These are phyloP conservation scores for Artemisiospiza belli DNA, from an alignment of 2,113 vertebrate genomes.

Conservation along the genomic window DNA sequence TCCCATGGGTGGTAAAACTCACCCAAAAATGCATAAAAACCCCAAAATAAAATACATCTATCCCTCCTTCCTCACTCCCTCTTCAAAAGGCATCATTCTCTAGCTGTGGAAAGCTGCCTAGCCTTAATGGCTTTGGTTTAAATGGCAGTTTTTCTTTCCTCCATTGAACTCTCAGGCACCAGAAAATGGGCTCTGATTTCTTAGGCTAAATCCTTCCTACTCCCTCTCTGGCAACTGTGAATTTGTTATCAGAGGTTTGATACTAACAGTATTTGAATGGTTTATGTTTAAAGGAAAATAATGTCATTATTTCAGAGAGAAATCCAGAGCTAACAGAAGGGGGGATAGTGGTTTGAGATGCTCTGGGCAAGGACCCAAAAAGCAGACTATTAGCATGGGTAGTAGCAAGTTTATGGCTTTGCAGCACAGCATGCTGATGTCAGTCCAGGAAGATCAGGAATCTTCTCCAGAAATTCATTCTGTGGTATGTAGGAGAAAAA, in stretches of 20 bases:
- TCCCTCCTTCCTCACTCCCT: not conserved
- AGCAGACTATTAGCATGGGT: not conserved
- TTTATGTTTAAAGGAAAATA: conserved; percentile 19
- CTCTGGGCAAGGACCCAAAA: not conserved
- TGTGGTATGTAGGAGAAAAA: not conserved
- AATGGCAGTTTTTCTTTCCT: not conserved
- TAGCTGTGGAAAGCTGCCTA: not conserved
- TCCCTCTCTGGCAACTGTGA: not conserved
- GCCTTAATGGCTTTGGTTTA: not conserved
- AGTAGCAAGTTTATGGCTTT: not conserved
- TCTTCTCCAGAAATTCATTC: not conserved
- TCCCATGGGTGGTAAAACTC: not conserved
- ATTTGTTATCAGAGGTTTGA: not conserved
- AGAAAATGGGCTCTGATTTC: not conserved
- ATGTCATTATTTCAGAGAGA: not conserved
- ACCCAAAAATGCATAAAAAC: fast-evolving
- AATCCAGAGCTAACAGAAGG: not conserved
- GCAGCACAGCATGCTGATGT: not conserved
- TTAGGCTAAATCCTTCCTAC: not conserved
- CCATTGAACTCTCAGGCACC: not conserved
- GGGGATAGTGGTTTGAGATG: not conserved
- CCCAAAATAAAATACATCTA: not conserved
- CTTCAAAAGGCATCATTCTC: not conserved
- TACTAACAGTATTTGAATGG: not conserved
- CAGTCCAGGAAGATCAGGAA: not conserved